Evolutionary conservation across 1,140 invertebrate genomes (phyloP), one percentile per base, ranked within the genome.

Genomic region (Pseudomyrmex flavicornis): DNA sequence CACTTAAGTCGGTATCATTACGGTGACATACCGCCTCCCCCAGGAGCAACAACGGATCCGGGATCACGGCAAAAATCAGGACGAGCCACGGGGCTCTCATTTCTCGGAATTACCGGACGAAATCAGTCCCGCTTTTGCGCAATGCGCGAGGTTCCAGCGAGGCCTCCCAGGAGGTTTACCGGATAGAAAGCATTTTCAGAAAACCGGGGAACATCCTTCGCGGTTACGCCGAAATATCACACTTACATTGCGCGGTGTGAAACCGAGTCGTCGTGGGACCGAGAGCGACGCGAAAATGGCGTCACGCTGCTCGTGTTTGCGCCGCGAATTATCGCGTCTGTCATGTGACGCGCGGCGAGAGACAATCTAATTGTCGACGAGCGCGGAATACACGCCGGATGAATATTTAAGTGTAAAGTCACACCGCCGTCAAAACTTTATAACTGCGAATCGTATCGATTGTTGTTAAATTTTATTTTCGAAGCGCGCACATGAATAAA

Each of bases 51-150:
- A 65, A 75, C 58, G 61, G 62, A 50, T 73, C 35, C 82, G 84
- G 69, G 70, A 90, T 87, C 74, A 61, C 65, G 15, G 76, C 58
- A 20, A 90, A 77, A 84, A 87, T 83, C 80, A 89, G 84, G 54
- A 87, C 54, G 73, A 82, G 75, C 88, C 85, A 90, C 73, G 56
- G 65, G 72, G 77, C 72, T 75, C 85, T 90, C 85, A 90, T 87
- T 84, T 83, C 85, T 69, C 50, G 70, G 63, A 86, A 88, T 88
- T 76, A 66, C 74, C 79, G 65, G 20, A 48, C 65, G 74, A 79
- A 75, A 85, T 88, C 86, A 74, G 74, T 54, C 20, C 48, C 61
- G 35, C 62, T 70, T 70, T 75, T 50, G 61, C 59, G 35, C 17
- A 46, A 1, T 26, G 20, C n/a, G 44, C 20, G 12, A 8, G 12